Base-by-base conservation (phyloP, 2,797 vertebrate species). In the Darevskia nairensis region DNA sequence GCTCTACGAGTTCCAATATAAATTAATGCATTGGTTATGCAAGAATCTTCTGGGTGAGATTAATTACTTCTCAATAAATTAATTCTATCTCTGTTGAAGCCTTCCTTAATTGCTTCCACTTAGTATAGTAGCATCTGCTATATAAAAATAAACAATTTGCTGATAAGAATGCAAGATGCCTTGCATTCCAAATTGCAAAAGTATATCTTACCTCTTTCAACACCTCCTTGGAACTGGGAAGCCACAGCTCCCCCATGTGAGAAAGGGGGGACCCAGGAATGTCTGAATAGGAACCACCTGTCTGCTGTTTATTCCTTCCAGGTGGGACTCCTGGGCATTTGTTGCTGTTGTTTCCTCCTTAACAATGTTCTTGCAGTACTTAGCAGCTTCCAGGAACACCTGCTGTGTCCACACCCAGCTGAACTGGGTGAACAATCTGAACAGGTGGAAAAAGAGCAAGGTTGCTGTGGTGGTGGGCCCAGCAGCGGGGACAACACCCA, bases 41-140 rank as follows among this genome's bases (percentile, higher is more conserved):
- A 93, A 80, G 92, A 89, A 76, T 91, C 80, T 92, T 80, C 92
- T 91, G 93, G 88, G 71, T 69, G 91, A 92, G 44, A 92, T 68
- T 91, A 92, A 95, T 96, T 92, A 94, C 87, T 72, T 90, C 92
- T 75, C 90, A 92, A 93, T 92, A 95, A 94, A 94, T 89, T 89
- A 94, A 92, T 91, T 64, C 81, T 87, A 74, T 93, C 90, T 94
- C 85, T 61, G 66, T 59, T 93, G 89, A 95, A 93, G 94, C 59
- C 0, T 69, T 75, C 84, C 35, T 76, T 93, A 95, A 95, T 93
- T 93, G 86, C 71, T 88, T 94, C 90, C 84, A 92, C 91, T 95
- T 90, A 89, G 88, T 81, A 32, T 50, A 86, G 79, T 50, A 89
- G 74, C 21, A 32, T 88, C 92, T 90, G 93, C 71, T 90, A n/a